Conservation (phyloP, 2,113 vertebrate species). For the Camelus dromedarius region DNA sequence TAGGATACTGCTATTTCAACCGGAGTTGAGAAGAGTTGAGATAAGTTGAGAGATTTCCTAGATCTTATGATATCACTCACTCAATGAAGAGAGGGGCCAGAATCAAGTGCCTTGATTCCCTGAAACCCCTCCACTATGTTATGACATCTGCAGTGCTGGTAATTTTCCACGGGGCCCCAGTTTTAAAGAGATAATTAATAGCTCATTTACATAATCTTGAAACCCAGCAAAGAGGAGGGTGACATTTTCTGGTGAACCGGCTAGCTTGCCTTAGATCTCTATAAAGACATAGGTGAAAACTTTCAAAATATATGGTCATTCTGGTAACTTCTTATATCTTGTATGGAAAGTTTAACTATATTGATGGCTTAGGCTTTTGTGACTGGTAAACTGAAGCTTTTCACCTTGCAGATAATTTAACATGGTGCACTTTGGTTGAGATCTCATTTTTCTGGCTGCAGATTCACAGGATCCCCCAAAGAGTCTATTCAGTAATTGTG, state of each 20-base stretch:
- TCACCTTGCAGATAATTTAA: slow-evolving; percentile 41
- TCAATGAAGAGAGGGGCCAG: neutral
- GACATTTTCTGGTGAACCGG: neutral
- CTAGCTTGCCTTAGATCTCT: neutral
- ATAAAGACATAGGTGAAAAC: neutral
- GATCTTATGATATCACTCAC: neutral
- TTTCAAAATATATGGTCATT: slow-evolving; percentile 7
- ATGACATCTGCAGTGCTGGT: neutral
- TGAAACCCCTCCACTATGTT: neutral
- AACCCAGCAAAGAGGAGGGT: neutral
- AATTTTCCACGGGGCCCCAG: neutral
- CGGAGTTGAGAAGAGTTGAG: neutral
- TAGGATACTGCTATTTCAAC: neutral
- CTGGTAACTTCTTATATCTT: slow-evolving; percentile 1
- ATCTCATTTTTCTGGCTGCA: slow-evolving; percentile 52
- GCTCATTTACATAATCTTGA: slow-evolving; percentile 24
- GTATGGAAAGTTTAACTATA: neutral
- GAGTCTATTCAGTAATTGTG: slow-evolving; percentile 66
- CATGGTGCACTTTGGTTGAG: slow-evolving; percentile 51
- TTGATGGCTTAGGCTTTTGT: slow-evolving; percentile 19
- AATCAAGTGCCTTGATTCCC: neutral
- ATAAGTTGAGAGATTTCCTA: neutral
- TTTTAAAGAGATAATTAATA: neutral
- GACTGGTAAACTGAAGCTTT: slow-evolving; percentile 8
- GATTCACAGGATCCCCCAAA: slow-evolving; percentile 60